A percentile compares a stretch with the other conserved stretches of the same genome.
These are phyloP conservation scores for Bimastos eiseni DNA, from an alignment of 2,888 invertebrate genomes.

Conservation along the genomic window DNA sequence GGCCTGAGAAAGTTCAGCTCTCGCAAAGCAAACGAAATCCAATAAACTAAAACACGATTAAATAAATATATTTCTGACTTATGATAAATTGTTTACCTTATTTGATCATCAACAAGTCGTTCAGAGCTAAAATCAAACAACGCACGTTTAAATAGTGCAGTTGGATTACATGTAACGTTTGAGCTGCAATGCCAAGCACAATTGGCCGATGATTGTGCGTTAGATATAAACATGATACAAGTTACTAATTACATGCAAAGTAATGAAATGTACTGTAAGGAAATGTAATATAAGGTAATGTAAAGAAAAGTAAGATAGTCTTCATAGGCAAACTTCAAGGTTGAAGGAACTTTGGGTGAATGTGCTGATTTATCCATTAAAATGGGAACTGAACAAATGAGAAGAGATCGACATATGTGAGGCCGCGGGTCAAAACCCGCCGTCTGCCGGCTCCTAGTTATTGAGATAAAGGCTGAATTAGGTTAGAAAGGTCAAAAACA, in stretches of 20 bases:
- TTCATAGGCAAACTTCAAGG: background rate
- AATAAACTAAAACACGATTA: background rate
- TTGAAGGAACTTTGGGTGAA: background rate
- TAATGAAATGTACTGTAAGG: too few species aligned
- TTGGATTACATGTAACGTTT: background rate
- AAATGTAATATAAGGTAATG: background rate
- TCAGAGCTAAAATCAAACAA: constrained; percentile 73
- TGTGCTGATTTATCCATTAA: background rate
- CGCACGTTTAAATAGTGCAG: background rate
- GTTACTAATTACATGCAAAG: too few species aligned
- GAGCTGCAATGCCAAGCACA: too few species aligned
- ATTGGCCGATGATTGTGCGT: too few species aligned
- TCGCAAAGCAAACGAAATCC: background rate
- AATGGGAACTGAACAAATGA: background rate
- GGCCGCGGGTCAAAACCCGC: too few species aligned
- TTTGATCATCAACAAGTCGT: constrained; percentile 91
- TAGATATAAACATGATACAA: too few species aligned
- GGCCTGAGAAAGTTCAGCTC: background rate
- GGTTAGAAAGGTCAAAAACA: too few species aligned
- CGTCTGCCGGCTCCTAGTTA: too few species aligned
- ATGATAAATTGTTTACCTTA: constrained; percentile 67
- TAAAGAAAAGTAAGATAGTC: background rate
- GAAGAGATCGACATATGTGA: too few species aligned
- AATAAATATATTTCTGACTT: background rate
- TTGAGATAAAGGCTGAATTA: too few species aligned